Evolutionary conservation across 1,140 invertebrate genomes (phyloP).

Genomic region (Zaprionus inermis): DNA sequence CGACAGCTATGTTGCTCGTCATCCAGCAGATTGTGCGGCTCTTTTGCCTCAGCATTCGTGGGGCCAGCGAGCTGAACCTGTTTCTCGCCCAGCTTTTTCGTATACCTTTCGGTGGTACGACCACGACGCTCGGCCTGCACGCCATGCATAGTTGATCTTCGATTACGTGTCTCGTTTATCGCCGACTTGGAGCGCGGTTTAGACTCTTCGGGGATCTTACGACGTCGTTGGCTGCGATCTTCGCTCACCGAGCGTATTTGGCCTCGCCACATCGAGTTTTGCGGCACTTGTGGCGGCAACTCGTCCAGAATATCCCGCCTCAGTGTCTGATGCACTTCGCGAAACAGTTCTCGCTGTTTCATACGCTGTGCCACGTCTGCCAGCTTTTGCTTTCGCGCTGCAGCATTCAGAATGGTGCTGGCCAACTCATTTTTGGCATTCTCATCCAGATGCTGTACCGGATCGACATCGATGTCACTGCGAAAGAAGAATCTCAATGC

Average conservation of each 20-base stretch:
- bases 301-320: background rate
- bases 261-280: background rate
- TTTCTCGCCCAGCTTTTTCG: background rate
- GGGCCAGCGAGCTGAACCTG: background rate
- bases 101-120: no score
- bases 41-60: background rate
- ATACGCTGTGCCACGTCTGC: no score
- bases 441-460: background rate
- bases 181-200: conserved; percentile 10
- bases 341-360: background rate
- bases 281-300: background rate
- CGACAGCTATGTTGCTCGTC: background rate
- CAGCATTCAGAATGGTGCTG: background rate
- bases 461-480: background rate
- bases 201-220: no score
- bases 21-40: background rate
- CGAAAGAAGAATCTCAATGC: conserved; percentile 29
- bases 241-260: conserved; percentile 7
- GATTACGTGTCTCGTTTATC: background rate
- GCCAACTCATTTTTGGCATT: background rate
- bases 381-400: background rate
- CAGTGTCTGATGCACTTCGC: background rate
- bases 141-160: background rate
- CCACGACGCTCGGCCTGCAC: background rate
- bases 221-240: background rate